Evolutionary conservation across 2,888 invertebrate genomes (phyloP), one percentile per base, ranked within the genome.

Genomic region (Apodemia zela): DNA sequence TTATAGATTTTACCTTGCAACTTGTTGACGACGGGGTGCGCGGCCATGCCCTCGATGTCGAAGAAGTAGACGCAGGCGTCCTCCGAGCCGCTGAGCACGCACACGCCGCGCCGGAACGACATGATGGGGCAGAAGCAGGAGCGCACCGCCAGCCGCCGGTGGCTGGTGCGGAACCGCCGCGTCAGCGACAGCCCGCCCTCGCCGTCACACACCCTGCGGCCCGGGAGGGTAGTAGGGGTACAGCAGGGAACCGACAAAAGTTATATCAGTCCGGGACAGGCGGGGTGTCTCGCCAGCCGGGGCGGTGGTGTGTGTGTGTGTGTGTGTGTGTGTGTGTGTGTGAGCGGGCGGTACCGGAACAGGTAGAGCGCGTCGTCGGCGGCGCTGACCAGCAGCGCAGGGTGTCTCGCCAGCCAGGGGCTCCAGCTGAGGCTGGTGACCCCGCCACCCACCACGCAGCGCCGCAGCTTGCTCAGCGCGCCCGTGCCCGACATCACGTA

Each of bases 121-220:
- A 96, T 96, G 69, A 95, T 94, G 6, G 97, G 97, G 77, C 97
- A 97, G 90, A 97, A 97, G 5, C 96, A 95, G 38, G 97, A 96
- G 71, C 93, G 92, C 25, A 97, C 93, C 68, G 93, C 82, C 75
- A 93, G 89, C 58, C 81, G 84, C 61, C 89, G 87, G 81, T 96
- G 96, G 60, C 88, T 80, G 69, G 95, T 93, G 60, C 92, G 92
- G 83, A 95, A 95, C 58, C 93, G 94, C 73, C 94, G 93, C 83
- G 94, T 94, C 60, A 96, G 81, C 61, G 92, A 87, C 58, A 96
- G 80, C 51, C 92, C 92, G 60, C 96, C 96, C 73, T 95, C 95
- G 71, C 93, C 92, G 80, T 95, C 94, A 0, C 89, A 85, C 63
- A 96, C 93, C 72, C 96, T 94, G 74, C 5, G n/a, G 17, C 6